Conservation (phyloP, 37 sponge, comb jelly and placozoan genomes). For the Chondrosia reniformis region DNA sequence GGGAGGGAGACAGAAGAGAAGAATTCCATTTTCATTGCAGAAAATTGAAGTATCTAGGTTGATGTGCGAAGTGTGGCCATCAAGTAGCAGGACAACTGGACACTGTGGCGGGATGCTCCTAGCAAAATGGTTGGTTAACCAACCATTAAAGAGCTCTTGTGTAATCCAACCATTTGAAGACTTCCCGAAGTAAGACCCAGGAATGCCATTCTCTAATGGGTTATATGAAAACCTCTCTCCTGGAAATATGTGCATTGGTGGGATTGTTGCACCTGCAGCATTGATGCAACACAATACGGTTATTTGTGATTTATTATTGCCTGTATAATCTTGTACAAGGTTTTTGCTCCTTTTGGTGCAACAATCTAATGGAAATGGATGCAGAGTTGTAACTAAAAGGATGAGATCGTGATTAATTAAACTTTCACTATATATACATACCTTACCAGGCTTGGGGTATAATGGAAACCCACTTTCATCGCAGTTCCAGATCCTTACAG, state of each 20-base stretch:
- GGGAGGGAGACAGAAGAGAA: conserved; percentile 23
- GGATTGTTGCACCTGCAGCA: conserved; percentile 26
- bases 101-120: conserved; percentile 14
- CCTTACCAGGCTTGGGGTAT: conserved; percentile 29
- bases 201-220: conserved; percentile 29
- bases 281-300: conserved; percentile 12
- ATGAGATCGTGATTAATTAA: not conserved
- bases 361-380: not conserved
- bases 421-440: not conserved
- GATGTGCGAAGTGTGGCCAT: conserved; percentile 19
- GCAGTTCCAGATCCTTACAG: conserved; percentile 26
- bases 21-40: conserved; percentile 22
- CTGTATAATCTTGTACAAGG: conserved; percentile 2
- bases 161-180: conserved; percentile 42
- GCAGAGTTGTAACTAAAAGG: not conserved
- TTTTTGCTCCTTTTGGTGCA: not conserved
- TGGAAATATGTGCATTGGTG: conserved; percentile 53
- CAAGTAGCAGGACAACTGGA: not conserved
- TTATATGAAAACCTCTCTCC: conserved; percentile 34
- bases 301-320: conserved; percentile 24
- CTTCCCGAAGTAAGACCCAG: conserved; percentile 40
- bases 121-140: conserved; percentile 33
- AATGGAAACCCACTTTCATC: conserved; percentile 40
- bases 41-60: conserved; percentile 17
- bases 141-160: conserved; percentile 43